Base-by-base conservation (phyloP, 2,888 invertebrate species). In the Pyrocoelia pectoralis region DNA sequence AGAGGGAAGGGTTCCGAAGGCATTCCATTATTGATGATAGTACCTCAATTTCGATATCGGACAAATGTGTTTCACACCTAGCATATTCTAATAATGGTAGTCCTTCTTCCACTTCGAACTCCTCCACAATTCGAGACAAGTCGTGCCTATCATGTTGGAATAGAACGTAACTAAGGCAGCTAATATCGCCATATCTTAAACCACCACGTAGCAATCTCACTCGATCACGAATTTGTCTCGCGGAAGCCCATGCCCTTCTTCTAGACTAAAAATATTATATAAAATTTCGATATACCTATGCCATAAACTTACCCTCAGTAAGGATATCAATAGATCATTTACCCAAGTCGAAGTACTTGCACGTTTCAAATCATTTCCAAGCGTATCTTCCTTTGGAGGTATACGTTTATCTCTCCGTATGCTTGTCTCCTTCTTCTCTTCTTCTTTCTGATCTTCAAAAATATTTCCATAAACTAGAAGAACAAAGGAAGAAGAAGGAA, bases 271-370 rank as follows among this genome's bases (percentile, higher is more conserved):
- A 71, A 61, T 28, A 12, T 57, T 8, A 13, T 9, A 3, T 18
- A 13, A 9, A 41, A 14, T 41, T 24, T 5, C 24, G 24, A 5
- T 24, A 48, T 8, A 48, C 13, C 3, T 24, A 5, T 5, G 24
- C 24, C 3, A 5, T 24, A 6, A 18, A 75, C 78, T 77, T 72
- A 80, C 80, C 78, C 89, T 89, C 71, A 90, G 90, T 33, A 95
- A 79, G 28, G 96, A 94, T 15, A 95, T 90, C 80, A 98, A 87
- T 33, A 98, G 84, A 60, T 95, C 86, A 80, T 93, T 92, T 82
- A 97, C 95, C 77, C 91, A 91, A 13, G 97, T 97, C 38, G 95
- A 95, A 1, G 96, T 95, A 79, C 98, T 24, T 24, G 24, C 98
- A 52, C 90, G 88, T 69, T 87, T 87, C 38, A 97, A 83, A 77